phyloP scores from a whole-genome alignment of 2,888 invertebrate genomes.

The Drosophila paranaensis region DNA sequence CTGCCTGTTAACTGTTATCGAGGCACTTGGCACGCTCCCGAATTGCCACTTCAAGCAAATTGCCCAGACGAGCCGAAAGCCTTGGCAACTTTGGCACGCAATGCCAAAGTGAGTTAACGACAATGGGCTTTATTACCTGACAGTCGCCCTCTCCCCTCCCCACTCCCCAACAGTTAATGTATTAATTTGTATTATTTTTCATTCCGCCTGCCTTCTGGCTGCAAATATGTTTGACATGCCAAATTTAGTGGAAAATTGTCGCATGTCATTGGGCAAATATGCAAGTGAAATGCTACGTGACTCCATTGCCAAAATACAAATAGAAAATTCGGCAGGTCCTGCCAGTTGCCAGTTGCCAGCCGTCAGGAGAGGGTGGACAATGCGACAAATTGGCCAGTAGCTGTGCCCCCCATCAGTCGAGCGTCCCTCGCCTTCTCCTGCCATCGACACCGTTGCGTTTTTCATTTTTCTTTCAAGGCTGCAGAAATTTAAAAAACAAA shows the following conservation, averaged over 20 bases:
- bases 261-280: conserved; percentile 77
- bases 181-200: conserved; percentile 72
- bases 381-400: conserved; percentile 73
- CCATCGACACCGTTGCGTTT: conserved; percentile 30
- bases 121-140: conserved; percentile 75
- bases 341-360: neutral
- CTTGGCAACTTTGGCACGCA: conserved; percentile 69
- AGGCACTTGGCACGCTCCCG: conserved; percentile 79
- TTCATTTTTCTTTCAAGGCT: conserved; percentile 30
- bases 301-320: conserved; percentile 61
- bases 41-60: conserved; percentile 77
- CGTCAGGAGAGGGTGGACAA: conserved; percentile 37
- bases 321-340: conserved; percentile 12
- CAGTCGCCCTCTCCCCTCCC: neutral
- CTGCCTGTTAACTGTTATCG: conserved; percentile 61
- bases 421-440: neutral
- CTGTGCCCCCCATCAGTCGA: conserved; percentile 1
- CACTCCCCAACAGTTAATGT: conserved; percentile 59
- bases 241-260: conserved; percentile 80
- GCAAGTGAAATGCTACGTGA: conserved; percentile 78
- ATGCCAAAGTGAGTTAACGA: conserved; percentile 48
- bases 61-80: conserved; percentile 60
- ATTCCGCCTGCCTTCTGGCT: neutral
- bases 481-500: conserved; percentile 77
- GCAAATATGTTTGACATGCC: conserved; percentile 76